Percentiles rank a stretch among this genome's conserved stretches.
Conservation (phyloP, 2,113 vertebrate genomes). For the Siniperca chuatsi region DNA sequence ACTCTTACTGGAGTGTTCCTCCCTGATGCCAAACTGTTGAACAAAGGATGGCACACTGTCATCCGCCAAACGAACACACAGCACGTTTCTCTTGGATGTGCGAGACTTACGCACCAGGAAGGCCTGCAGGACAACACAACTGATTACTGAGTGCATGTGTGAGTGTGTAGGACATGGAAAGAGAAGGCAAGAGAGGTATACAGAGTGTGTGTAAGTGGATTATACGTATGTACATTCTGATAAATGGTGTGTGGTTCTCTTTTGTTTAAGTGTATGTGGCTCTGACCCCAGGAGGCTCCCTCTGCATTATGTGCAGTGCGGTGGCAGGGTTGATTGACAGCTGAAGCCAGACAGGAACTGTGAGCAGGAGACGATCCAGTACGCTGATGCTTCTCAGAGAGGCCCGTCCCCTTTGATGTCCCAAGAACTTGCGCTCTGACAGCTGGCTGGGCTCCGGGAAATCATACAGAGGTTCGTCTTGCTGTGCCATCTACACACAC, state of each 20-base stretch:
- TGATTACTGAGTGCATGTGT: not conserved
- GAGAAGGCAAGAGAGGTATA: not conserved
- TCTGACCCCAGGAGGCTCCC: constrained; percentile 90
- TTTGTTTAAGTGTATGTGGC: not conserved
- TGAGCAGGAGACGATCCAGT: constrained; percentile 90
- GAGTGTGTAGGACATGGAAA: not conserved
- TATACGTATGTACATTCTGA: not conserved
- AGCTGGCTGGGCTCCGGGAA: constrained; percentile 79
- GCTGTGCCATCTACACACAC: constrained; percentile 79
- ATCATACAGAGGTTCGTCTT: constrained; percentile 86
- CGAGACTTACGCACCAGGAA: constrained; percentile 91
- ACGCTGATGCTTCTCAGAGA: constrained; percentile 87
- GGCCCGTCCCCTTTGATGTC: constrained; percentile 66
- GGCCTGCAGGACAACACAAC: constrained; percentile 76
- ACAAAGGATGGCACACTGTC: constrained; percentile 90
- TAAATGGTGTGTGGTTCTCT: not conserved
- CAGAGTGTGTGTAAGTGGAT: not conserved
- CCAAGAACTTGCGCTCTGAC: constrained; percentile 36
- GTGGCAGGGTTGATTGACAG: constrained; percentile 90
- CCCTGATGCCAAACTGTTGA: constrained; percentile 87
- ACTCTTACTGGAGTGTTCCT: constrained; percentile 83
- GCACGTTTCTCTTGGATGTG: constrained; percentile 87
- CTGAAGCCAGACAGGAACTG: constrained; percentile 91
- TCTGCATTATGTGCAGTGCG: constrained; percentile 89
- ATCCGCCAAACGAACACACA: constrained; percentile 89